Evolutionary conservation across 2,797 vertebrate genomes (phyloP).

Genomic region (Acipenser oxyrinchus): DNA sequence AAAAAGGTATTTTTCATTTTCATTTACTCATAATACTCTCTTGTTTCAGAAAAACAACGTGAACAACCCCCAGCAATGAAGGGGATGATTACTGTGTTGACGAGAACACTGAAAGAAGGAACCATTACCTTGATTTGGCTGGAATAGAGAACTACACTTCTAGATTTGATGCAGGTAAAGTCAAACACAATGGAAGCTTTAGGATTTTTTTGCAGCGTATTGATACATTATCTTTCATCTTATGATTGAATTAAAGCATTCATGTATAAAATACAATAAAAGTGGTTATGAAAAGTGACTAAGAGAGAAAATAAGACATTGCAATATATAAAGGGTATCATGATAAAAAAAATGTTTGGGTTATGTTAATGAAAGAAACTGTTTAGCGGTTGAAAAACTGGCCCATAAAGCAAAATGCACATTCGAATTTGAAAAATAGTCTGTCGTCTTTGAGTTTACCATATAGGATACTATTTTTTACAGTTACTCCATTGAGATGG

Average conservation of each 20-base stretch:
- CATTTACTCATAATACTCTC: not conserved
- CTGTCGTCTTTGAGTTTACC: too few relatives aligned
- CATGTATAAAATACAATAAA: not conserved
- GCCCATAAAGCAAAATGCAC: too few relatives aligned
- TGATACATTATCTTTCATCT: not conserved
- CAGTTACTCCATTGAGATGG: too few relatives aligned
- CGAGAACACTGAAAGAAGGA: constrained; percentile 76
- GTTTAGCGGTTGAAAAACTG: too few relatives aligned
- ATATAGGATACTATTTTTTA: too few relatives aligned
- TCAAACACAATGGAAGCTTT: not conserved
- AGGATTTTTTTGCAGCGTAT: not conserved
- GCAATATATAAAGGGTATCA: too few relatives aligned
- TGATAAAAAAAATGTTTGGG: not conserved
- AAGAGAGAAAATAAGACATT: too few relatives aligned
- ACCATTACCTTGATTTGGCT: constrained; percentile 78
- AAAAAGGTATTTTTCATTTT: too few relatives aligned
- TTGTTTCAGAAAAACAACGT: constrained; percentile 38
- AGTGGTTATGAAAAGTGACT: constrained; percentile 1
- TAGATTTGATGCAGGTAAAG: constrained; percentile 57
- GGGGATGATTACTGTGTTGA: constrained; percentile 72
- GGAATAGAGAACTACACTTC: constrained; percentile 79
- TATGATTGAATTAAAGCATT: not conserved
- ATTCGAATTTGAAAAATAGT: too few relatives aligned
- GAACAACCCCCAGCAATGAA: constrained; percentile 40
- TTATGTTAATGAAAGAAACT: too few relatives aligned